These are phyloP conservation scores for Eubasilissa splendida DNA, from an alignment of 2,888 invertebrate genomes.

Conservation along the genomic window DNA sequence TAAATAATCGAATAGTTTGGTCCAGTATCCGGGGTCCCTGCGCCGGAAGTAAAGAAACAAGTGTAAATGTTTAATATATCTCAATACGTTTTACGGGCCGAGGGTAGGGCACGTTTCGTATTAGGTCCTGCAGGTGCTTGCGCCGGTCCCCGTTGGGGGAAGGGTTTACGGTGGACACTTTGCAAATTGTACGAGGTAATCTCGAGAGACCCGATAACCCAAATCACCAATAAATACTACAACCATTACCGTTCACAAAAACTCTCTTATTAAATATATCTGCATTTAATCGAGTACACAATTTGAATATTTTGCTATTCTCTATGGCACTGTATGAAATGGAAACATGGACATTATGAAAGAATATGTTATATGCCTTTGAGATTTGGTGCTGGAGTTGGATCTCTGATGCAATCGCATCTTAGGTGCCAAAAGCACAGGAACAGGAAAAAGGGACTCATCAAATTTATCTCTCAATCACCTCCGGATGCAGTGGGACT, in stretches of 20 bases:
- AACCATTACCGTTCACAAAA: not conserved
- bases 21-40: not conserved
- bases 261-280: too few relatives aligned
- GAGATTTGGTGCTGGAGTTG: too few relatives aligned
- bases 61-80: conserved; percentile 32
- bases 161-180: conserved; percentile 1
- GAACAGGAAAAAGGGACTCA: too few relatives aligned
- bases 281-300: too few relatives aligned
- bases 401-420: too few relatives aligned
- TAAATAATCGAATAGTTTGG: not conserved
- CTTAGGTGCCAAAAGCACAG: too few relatives aligned
- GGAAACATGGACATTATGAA: too few relatives aligned
- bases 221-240: conserved; percentile 11
- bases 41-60: conserved; percentile 4
- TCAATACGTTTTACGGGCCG: conserved; percentile 21
- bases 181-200: conserved; percentile 23
- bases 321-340: too few relatives aligned
- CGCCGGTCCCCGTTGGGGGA: not conserved
- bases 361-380: too few relatives aligned
- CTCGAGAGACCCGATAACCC: conserved; percentile 29
- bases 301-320: too few relatives aligned
- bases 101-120: conserved; percentile 26
- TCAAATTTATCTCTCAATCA: too few relatives aligned
- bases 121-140: not conserved
- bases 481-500: too few relatives aligned